Evolutionary conservation across 2,113 vertebrate genomes (phyloP), one percentile per base, ranked within the genome.

Genomic region (Puffinus mauretanicus): DNA sequence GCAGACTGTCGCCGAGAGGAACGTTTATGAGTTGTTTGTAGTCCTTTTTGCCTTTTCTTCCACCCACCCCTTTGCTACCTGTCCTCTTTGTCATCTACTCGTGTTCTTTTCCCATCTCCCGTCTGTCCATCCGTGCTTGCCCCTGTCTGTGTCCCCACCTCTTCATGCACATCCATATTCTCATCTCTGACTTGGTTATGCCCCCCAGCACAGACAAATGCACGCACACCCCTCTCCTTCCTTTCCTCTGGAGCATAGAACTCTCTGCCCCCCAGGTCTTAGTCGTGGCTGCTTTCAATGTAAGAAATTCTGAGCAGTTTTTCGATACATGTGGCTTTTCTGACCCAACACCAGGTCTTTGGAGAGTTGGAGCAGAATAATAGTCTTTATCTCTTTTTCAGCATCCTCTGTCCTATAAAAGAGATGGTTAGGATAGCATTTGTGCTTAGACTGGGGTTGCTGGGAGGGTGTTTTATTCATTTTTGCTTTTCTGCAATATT

Each of bases 111-210:
- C 38, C 10, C 6, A 0, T 13, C 17, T 36, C 38, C 24, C 4
- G 6, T 11, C 65, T 22, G 42, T 38, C 30, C 42, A 0, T 6
- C 42, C 6, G 4, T 64, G 73, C 25, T 17, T 29, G 6, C 13
- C 49, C 11, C 18, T 22, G 25, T 17, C 47, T 16, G 11, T 22
- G 22, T 57, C 16, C 19, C 7, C 27, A 0, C 22, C 15, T 40
- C 44, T 60, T 38, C 11, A 1, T 11, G 38, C 13, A 0, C 16
- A 2, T 10, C 13, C 17, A 0, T 15, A 2, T 25, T 4, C 47
- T 1, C 4, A 3, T 64, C 15, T 40, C 29, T 7, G 26, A 4
- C 19, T 26, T 10, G 40, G 13, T 51, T 15, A 0, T 38, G 16
- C 3, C 19, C 10, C 9, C 13, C 52, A 18, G 65, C 46, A 4